Conservation (phyloP, 2,113 vertebrate species). For the Bothrops jararaca region DNA sequence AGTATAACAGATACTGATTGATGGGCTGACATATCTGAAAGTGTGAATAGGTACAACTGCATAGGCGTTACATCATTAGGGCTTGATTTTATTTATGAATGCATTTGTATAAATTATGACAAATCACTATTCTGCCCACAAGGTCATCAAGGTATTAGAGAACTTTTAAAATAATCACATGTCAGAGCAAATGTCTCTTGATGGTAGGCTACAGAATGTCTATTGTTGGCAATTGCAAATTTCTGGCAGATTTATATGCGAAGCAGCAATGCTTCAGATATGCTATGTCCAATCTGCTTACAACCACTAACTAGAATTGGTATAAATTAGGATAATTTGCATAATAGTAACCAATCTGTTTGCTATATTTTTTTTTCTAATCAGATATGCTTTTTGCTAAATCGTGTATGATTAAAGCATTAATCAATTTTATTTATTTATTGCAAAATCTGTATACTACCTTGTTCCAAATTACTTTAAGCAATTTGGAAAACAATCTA, state of each 20-base stretch:
- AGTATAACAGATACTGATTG: conserved; percentile 3
- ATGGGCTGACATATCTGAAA: background rate
- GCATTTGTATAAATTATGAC: background rate
- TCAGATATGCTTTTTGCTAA: background rate
- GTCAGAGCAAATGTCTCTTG: background rate
- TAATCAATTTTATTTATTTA: background rate
- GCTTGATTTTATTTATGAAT: background rate
- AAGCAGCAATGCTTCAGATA: background rate
- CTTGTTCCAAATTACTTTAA: background rate
- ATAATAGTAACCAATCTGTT: background rate
- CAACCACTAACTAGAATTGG: background rate
- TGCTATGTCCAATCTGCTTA: background rate
- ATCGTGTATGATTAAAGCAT: background rate
- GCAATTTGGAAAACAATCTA: background rate
- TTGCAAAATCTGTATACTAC: background rate
- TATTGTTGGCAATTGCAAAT: background rate
- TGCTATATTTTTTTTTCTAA: background rate
- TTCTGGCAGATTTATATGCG: background rate
- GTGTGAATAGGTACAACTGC: background rate
- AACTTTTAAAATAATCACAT: background rate
- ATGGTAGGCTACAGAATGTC: background rate
- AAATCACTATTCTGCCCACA: background rate
- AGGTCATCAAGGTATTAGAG: background rate
- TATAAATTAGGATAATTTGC: background rate
- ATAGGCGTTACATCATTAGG: background rate